Base-by-base conservation (phyloP, 2,888 invertebrate genomes). In the Ochropleura plecta region DNA sequence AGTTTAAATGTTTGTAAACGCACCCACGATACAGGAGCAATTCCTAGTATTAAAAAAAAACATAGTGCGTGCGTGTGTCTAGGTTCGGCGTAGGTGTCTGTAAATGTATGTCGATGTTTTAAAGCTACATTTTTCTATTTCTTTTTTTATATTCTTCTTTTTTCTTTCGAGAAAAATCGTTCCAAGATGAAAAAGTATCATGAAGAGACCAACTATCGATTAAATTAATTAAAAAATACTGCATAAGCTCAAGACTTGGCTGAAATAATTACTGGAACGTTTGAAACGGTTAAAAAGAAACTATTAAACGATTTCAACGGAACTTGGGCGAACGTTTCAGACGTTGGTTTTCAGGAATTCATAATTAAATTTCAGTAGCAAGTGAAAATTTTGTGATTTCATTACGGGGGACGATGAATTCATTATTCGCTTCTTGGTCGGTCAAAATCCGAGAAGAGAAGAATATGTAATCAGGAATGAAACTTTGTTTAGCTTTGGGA, bases 351-450 rank as follows among this genome's bases (percentile, higher is more conserved):
- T 86, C 59, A 81, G 74, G 83, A 78, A 86, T 84, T 84, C 83
- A 86, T 83, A 86, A 84, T 84, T 86, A 78, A 84, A 83, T 86
- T 86, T 81, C 76, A 72, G 77, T 70, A 64, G 73, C 67, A 83
- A 74, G 74, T 81, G 76, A 76, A 81, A 83, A 83, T 76, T 80
- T 85, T 73, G 81, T 73, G 77, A 83, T 84, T 86, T 83, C 70
- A 83, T 85, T 85, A 80, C 57, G n/a, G 71, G 46, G n/a, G 55
- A 82, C 71, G 80, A 83, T 85, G 85, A 84, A 85, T 82, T 83
- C 60, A 83, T 83, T 83, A 82, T 75, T 59, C 57, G 55, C 18
- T 75, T 74, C 75, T 79, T 70, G 62, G 49, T 60, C 51, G 73
- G 79, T 70, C 79, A 77, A 77, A 76, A 82, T 79, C 64, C 18